phyloP scores from a whole-genome alignment of 2,888 invertebrate genomes.

The Pandemis cinnamomeana region DNA sequence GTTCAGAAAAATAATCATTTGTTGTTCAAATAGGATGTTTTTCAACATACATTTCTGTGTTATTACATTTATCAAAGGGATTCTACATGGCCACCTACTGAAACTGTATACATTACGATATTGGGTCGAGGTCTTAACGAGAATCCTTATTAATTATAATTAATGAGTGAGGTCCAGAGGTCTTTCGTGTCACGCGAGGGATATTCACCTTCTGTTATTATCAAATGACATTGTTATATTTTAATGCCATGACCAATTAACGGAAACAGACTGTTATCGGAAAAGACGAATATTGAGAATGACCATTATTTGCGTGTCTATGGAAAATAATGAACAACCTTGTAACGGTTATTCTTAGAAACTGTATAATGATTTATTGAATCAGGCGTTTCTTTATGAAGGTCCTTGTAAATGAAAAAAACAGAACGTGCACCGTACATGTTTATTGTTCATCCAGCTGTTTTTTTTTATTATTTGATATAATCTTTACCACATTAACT shows the following conservation, averaged over 20 bases:
- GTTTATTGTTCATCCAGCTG: no score
- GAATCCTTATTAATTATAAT: slow-evolving; percentile 28
- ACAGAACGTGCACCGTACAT: no score
- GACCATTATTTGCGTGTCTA: neutral
- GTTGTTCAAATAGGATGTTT: neutral
- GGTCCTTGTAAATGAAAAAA: no score
- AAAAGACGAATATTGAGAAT: neutral
- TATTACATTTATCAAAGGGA: neutral
- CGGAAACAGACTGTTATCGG: neutral
- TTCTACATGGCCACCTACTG: neutral
- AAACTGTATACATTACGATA: slow-evolving; percentile 8
- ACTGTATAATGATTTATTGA: no score
- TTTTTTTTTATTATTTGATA: no score
- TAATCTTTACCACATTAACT: no score
- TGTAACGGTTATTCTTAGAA: no score
- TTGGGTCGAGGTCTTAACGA: slow-evolving; percentile 2
- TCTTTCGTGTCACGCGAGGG: slow-evolving; percentile 3
- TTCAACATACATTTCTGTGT: neutral
- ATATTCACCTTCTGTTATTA: slow-evolving; percentile 10
- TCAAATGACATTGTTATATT: slow-evolving; percentile 9
- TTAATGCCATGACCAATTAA: neutral
- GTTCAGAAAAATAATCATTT: neutral
- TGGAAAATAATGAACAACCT: no score
- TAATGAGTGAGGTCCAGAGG: slow-evolving; percentile 17
- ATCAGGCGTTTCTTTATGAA: no score